Percentiles rank a stretch among this genome's conserved stretches.
Conservation (phyloP, 2,888 invertebrate genomes). For the Drosophila demipolita region DNA sequence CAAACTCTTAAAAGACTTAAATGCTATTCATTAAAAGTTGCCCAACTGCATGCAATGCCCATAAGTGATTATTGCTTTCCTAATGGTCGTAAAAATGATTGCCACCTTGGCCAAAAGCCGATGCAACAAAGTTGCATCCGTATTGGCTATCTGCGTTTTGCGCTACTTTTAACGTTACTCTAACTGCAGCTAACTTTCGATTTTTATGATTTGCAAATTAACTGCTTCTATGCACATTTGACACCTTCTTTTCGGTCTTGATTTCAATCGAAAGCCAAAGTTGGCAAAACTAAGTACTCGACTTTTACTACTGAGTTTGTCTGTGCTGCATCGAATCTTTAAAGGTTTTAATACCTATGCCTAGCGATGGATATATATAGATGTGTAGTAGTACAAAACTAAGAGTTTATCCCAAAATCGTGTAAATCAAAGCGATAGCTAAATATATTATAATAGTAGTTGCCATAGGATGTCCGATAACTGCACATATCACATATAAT, state of each 20-base stretch:
- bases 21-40: slow-evolving; percentile 19
- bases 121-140: slow-evolving; percentile 36
- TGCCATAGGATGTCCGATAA: neutral
- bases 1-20: slow-evolving; percentile 12
- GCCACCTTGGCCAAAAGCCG: slow-evolving; percentile 65
- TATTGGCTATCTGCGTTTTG: neutral
- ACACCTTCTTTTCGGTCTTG: slow-evolving; percentile 5
- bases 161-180: slow-evolving; percentile 24
- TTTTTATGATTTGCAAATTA: slow-evolving; percentile 33
- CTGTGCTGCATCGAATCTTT: neutral
- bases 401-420: neutral
- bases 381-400: neutral
- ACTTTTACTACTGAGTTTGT: neutral
- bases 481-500: no score
- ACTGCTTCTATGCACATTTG: slow-evolving; percentile 22
- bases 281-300: neutral
- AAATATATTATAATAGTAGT: neutral
- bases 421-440: neutral
- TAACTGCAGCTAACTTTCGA: slow-evolving; percentile 7
- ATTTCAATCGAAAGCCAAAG: slow-evolving; percentile 3
- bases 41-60: slow-evolving; percentile 15
- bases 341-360: neutral
- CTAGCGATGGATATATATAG: neutral
- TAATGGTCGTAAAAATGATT: slow-evolving; percentile 70
- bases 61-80: slow-evolving; percentile 26